Conservation (phyloP, 2,888 invertebrate species). For the Meandrusa payeni region DNA sequence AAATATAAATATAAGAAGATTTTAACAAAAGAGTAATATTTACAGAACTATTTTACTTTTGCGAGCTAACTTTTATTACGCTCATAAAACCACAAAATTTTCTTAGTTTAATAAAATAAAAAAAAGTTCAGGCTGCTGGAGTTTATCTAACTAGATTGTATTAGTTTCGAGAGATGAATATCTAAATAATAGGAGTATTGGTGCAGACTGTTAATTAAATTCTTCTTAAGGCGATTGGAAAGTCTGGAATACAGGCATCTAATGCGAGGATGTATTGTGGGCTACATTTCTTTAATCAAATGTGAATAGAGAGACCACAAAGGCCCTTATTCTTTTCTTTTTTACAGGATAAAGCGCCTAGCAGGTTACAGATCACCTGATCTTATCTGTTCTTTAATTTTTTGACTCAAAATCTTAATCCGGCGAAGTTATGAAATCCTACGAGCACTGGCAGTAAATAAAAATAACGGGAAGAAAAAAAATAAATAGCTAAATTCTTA, state of each 20-base stretch:
- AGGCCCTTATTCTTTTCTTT: no score
- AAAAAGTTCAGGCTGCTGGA: not conserved
- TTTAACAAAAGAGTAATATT: not conserved
- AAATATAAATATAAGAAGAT: conserved; percentile 3
- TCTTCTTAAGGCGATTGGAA: not conserved
- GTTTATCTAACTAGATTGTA: conserved; percentile 1
- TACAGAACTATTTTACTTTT: conserved; percentile 5
- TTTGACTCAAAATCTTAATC: no score
- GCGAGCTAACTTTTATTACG: conserved; percentile 5
- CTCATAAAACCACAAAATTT: conserved; percentile 6
- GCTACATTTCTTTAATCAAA: no score
- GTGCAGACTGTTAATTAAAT: conserved; percentile 4
- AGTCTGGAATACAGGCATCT: not conserved
- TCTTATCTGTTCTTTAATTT: no score
- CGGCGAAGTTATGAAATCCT: no score
- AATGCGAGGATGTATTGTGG: not conserved
- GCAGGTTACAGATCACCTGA: no score
- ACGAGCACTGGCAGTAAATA: no score
- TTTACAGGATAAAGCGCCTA: no score
- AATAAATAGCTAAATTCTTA: no score
- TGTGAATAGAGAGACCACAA: no score
- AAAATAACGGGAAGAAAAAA: no score
- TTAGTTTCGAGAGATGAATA: not conserved
- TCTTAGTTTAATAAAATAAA: not conserved
- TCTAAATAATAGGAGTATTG: not conserved